phyloP scores from a whole-genome alignment of 2,797 vertebrate species.

The Eupleurogrammus muticus region DNA sequence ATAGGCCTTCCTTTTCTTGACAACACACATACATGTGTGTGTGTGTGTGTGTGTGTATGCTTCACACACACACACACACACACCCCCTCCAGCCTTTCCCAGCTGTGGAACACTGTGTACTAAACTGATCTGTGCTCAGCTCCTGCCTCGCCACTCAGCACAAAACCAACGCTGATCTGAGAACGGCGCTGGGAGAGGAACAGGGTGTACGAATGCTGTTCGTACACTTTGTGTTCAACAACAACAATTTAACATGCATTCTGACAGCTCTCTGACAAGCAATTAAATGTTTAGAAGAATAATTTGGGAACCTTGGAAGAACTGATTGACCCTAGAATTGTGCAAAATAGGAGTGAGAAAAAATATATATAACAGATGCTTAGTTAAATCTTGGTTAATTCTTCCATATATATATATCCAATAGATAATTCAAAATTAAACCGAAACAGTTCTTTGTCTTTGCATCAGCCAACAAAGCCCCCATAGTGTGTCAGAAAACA shows the following conservation, averaged over 20 bases:
- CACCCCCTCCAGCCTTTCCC: slow-evolving; percentile 13
- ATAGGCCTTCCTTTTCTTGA: slow-evolving; percentile 33
- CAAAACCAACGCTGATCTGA: slow-evolving; percentile 21
- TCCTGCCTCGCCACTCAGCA: not conserved
- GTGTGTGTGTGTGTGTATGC: no score
- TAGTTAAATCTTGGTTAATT: not conserved
- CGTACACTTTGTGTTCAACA: not conserved
- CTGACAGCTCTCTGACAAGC: not conserved
- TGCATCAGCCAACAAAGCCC: slow-evolving; percentile 14
- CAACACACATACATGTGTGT: slow-evolving; percentile 16
- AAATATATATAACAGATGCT: not conserved
- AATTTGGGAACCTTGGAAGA: not conserved
- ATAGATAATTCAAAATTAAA: not conserved
- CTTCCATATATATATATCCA: no score
- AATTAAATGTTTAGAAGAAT: not conserved
- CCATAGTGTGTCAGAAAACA: slow-evolving; percentile 17
- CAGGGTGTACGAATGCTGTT: slow-evolving; percentile 11
- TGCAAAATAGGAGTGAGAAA: not conserved
- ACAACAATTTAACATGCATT: not conserved
- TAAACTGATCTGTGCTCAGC: slow-evolving; percentile 41
- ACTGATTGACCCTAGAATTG: not conserved
- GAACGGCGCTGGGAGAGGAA: slow-evolving; percentile 4
- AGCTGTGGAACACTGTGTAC: slow-evolving; percentile 61
- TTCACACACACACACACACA: slow-evolving; percentile 21
- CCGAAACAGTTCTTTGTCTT: not conserved